phyloP scores from a whole-genome alignment of 2,888 invertebrate genomes.

The Heteromurus nitidus region DNA sequence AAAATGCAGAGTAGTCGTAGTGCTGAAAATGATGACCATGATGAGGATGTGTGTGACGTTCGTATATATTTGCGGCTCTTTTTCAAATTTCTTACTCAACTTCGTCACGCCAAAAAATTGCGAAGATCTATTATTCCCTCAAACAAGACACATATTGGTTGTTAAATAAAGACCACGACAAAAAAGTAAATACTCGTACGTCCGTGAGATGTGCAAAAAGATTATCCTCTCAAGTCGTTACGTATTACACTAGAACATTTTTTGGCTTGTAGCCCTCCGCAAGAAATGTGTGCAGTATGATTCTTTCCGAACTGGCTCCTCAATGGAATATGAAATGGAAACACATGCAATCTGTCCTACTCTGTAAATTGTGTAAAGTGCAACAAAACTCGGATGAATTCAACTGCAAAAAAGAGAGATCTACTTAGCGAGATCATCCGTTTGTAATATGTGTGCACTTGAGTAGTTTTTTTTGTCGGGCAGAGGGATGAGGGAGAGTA shows the following conservation, averaged over 20 bases:
- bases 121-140: constrained; percentile 23
- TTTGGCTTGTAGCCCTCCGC: constrained; percentile 50
- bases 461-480: constrained; percentile 11
- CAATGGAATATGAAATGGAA: too few species aligned
- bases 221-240: constrained; percentile 36
- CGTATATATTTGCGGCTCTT: background rate
- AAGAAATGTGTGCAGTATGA: constrained; percentile 18
- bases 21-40: constrained; percentile 4
- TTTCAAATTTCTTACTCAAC: constrained; percentile 11
- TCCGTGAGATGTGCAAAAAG: constrained; percentile 45
- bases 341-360: background rate
- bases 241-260: constrained; percentile 31
- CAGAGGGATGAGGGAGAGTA: constrained; percentile 10
- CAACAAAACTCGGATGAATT: constrained; percentile 9
- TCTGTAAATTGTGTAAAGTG: background rate
- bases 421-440: background rate
- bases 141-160: constrained; percentile 26
- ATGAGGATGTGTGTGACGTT: constrained; percentile 10
- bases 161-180: constrained; percentile 21
- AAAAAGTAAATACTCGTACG: constrained; percentile 25
- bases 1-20: too few species aligned
- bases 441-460: constrained; percentile 24
- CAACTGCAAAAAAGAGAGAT: constrained; percentile 26
- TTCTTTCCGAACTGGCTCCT: constrained; percentile 26
- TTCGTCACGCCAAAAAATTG: constrained; percentile 1